Evolutionary conservation across 2,113 vertebrate genomes (phyloP), one percentile per base, ranked within the genome.

Genomic region (Copsychus sechellarum): DNA sequence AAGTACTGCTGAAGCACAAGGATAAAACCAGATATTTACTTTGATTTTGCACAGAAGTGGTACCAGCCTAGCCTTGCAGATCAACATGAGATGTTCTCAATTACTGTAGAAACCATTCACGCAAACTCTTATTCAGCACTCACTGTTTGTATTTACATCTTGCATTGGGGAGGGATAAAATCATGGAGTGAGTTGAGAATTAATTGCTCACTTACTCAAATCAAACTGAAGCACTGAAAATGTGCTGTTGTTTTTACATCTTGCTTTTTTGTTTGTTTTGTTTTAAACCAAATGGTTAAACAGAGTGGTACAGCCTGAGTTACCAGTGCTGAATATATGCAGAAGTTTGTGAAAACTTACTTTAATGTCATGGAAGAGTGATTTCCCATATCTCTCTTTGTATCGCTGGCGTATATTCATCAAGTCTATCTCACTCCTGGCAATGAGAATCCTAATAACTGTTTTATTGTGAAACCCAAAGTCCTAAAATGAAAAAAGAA

Each of bases 401-500:
- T 98, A 98, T 48, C 76, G 92, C 72, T 97, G 97, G 38, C 97
- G 94, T 78, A 98, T 97, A 62, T 82, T 98, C 97, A 98, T 95
- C 64, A 98, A 81, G 53, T 98, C 98, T 65, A 98, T 98, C 96
- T 98, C 98, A 89, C 98, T 98, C 93, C 98, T 97, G 92, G 98
- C 93, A n/a, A 98, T 96, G 28, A 98, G 89, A 87, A 97, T 98
- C 83, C 98, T 96, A 95, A 98, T 98, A 69, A 98, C 33, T 9
- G 98, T 98, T 97, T 98, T 98, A 50, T 98, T 98, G 72, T 98
- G 98, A 91, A 98, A 98, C 21, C 98, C 98, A 14, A 97, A 97
- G 42, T 98, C 98, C 98, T 98, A 72, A 77, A 94, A 92, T 48
- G 34, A 73, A 43, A 86, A 61, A 48, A 36, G 64, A 29, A 85